Evolutionary conservation across 2,797 vertebrate genomes (phyloP).

Genomic region (Malacoraja senta): DNA sequence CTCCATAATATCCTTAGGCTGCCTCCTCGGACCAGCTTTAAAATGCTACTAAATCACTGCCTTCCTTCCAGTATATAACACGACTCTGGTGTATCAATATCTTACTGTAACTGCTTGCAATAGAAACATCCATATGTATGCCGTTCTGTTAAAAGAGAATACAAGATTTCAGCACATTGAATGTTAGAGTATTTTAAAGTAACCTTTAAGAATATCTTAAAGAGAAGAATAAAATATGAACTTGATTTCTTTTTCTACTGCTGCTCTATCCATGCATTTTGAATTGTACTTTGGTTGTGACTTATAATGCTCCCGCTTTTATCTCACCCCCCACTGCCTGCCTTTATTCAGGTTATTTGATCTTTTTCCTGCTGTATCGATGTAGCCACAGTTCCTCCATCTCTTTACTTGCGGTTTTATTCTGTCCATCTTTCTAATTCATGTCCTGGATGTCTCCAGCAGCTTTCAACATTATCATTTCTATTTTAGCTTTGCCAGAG

Average conservation of each 20-base stretch:
- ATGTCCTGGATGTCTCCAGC: background rate
- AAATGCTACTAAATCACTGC: background rate
- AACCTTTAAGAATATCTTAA: background rate
- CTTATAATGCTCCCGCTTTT: background rate
- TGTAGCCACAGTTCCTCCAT: background rate
- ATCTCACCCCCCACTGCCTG: background rate
- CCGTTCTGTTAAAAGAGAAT: background rate
- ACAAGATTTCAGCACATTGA: background rate
- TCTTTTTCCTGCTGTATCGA: background rate
- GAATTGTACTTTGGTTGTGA: background rate
- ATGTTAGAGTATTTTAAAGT: background rate
- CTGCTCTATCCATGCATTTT: background rate
- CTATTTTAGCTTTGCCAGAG: background rate
- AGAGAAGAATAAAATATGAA: background rate
- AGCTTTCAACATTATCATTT: background rate
- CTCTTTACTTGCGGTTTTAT: background rate
- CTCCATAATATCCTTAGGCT: too few relatives aligned
- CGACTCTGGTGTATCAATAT: background rate
- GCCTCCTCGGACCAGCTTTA: too few relatives aligned
- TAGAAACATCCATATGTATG: too few relatives aligned
- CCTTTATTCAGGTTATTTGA: conserved; percentile 11
- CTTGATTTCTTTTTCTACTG: background rate
- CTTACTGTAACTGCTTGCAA: background rate
- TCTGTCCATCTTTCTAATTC: background rate
- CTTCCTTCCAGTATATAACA: background rate